Base-by-base conservation (phyloP, 2,888 invertebrate species). In the Netelia virgata region DNA sequence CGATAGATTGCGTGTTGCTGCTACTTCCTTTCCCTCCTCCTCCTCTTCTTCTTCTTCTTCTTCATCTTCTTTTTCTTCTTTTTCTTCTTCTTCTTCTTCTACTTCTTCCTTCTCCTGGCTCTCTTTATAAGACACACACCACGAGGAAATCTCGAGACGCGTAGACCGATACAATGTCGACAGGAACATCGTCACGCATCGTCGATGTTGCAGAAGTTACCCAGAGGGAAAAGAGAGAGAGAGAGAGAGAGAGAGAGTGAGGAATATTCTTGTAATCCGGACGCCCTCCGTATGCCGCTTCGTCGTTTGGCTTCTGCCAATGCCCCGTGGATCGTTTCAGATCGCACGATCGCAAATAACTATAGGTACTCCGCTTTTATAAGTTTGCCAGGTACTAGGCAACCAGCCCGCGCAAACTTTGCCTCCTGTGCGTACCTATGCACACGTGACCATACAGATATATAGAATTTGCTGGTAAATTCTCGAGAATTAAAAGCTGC, bases 111-210 rank as follows among this genome's bases (percentile, higher is more conserved):
- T 57, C 61, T 66, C 55, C n/a, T 57, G 68, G 66, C 28, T 63
- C 16, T 50, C 50, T 47, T 36, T 23, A 47, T 16, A 43, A 64
- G 53, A 73, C 59, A 53, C 36, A 59, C 61, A 9, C 68, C 28
- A n/a, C 18, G 18, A 68, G 28, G 61, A 64, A 50, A 70, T 69
- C 69, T 70, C 74, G 64, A 36, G 36, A 83, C 36, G 70, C 70
- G 74, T 50, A 59, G 55, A 66, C 66, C 82, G 79, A 83, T 83
- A 83, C 83, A 83, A 83, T 83, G 83, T 83, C 79, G 79, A 80
- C 75, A 72, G 83, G 59, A 80, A 80, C 75, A 83, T 80, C 83
- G 83, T 80, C 75, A 80, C 79, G 83, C 83, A 80, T 76, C 83
- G 79, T 80, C 79, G 79, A 72, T 83, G 74, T 79, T 79, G 68